Evolutionary conservation across 1,140 invertebrate genomes (phyloP), one percentile per base, ranked within the genome.

Genomic region (Drosophila lowei): DNA sequence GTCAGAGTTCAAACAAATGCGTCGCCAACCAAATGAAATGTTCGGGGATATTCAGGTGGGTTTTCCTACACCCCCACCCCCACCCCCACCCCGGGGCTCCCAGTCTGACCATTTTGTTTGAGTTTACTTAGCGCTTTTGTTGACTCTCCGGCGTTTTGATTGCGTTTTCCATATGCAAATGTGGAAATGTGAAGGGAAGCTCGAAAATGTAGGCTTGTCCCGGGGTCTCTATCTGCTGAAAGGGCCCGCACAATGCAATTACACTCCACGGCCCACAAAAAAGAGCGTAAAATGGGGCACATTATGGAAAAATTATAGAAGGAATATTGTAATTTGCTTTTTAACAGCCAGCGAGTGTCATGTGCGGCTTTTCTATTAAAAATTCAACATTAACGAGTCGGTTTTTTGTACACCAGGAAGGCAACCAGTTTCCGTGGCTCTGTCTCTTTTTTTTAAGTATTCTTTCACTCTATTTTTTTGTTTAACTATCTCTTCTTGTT

Each of bases 161-260:
- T 78, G 60, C 63, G 76, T 68, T 80, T 76, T 72, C 48, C 54
- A 62, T 66, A 75, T 80, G 72, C 77, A 79, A 76, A 80, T 74
- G 70, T 30, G 47, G 42, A 72, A 55, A 80, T 65, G 64, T 18
- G 47, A 48, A 72, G 49, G 16, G 34, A 56, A 53, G 47, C 48
- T 52, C 13, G 3, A 47, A 53, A 41, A 23, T 7, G 7, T 9
- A 56, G 49, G 38, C 18, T 53, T 42, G 56, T n/a, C 11, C 15
- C 25, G 1, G 42, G 2, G 21, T 48, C 48, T 6, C 28, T 58
- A 65, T 75, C 63, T 75, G 59, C 46, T 59, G 68, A 56, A 66
- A 66, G 58, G 21, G 9, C 13, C 28, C 8, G 2, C 25, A 44
- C 59, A 70, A 62, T 47, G 58, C 61, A 78, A 83, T 75, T 78